A percentile compares a stretch with the other conserved stretches of the same genome.
Evolutionary conservation across 2,888 invertebrate species (phyloP).

Genomic region (Macrosoma leucophasiata): DNA sequence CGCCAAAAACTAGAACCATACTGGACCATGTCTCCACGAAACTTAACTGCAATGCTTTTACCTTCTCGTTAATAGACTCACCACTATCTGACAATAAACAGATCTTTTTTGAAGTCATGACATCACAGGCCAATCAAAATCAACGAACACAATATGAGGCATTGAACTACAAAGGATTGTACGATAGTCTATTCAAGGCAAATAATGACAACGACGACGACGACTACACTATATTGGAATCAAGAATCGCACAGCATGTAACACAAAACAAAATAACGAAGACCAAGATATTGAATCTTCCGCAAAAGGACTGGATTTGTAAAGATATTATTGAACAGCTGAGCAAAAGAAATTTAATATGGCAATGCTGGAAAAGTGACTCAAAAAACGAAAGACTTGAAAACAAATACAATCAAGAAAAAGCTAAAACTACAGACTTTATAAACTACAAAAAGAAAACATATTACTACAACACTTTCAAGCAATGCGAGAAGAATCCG

Average conservation of each 20-base stretch:
- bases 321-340: constrained; percentile 18
- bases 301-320: constrained; percentile 21
- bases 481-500: neutral
- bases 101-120: constrained; percentile 13
- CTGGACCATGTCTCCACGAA: constrained; percentile 22
- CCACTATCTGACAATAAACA: constrained; percentile 25
- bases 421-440: neutral
- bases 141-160: constrained; percentile 5
- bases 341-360: constrained; percentile 16
- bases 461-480: constrained; percentile 4
- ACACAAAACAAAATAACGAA: constrained; percentile 3
- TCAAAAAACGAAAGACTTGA: constrained; percentile 4
- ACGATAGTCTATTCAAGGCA: neutral
- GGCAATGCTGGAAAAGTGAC: constrained; percentile 11
- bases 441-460: constrained; percentile 7
- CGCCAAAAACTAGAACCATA: constrained; percentile 16
- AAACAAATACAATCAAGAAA: neutral
- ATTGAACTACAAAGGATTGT: neutral
- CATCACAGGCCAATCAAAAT: neutral
- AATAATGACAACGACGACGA: neutral
- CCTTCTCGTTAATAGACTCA: constrained; percentile 22
- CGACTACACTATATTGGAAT: neutral
- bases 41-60: constrained; percentile 12
- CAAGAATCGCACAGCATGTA: neutral
- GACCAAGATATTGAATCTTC: constrained; percentile 10